Base-by-base conservation (phyloP, 2,888 invertebrate genomes). In the Siphonodentalium dalli region DNA sequence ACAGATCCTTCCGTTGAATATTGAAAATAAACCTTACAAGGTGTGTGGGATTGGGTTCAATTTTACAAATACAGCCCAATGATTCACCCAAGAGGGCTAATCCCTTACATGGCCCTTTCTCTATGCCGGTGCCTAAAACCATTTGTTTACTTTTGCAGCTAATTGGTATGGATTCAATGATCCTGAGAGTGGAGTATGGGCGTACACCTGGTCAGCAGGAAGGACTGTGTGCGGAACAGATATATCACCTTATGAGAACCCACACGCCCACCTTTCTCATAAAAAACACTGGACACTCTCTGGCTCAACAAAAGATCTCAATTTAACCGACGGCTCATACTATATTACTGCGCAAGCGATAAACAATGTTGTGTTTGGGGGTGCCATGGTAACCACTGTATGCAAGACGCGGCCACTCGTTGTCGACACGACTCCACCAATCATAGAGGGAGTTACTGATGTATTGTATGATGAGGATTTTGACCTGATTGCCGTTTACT, bases 101-200 rank as follows among this genome's bases (percentile, higher is more conserved):
- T n/a, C n/a, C n/a, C n/a, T n/a, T n/a, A n/a, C n/a, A n/a, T n/a
- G n/a, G n/a, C n/a, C n/a, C n/a, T n/a, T n/a, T n/a, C n/a, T n/a
- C n/a, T n/a, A n/a, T n/a, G n/a, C n/a, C n/a, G n/a, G n/a, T n/a
- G n/a, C n/a, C n/a, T n/a, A 7, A 3, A n/a, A 9, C 4, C 11
- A 3, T 18, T 21, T 11, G 21, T 28, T 28, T 29, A 15, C 29
- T 42, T 18, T 61, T 63, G 8, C 60, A 72, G 73, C 58, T 0
- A 70, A 72, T 53, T 73, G 71, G 66, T 65, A 71, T 37, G 70
- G 68, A 27, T 71, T 72, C 45, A 59, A 68, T 45, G 73, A 73
- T 47, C 59, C 69, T 11, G 72, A 73, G 49, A 71, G 65, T 41
- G 71, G 68, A 18, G 64, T 73, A 15, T 65, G 49, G 49, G 72